Base-by-base conservation (phyloP, 2,797 vertebrate species). In the Sphenodon punctatus region DNA sequence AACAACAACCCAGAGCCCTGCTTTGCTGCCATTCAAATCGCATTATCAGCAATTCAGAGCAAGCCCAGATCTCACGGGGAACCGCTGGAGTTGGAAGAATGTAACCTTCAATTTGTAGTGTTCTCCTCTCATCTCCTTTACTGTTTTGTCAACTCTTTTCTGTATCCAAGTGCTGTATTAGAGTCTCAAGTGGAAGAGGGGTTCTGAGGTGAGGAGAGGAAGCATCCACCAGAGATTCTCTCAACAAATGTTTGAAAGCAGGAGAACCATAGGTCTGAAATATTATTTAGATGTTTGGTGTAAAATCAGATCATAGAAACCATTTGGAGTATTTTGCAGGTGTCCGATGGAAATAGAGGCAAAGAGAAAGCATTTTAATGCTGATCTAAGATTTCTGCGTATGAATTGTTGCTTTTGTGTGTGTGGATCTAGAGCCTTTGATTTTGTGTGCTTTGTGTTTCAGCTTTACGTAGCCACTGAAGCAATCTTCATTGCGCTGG, bases 381-480 rank as follows among this genome's bases (percentile, higher is more conserved):
- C 3, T n/a, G 14, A 38, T 39, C 73, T 7, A 3, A 12, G 82
- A 25, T 1, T 2, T 1, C 41, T 55, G 19, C n/a, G 38, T 25
- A 67, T 12, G 22, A 84, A n/a, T 7, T 20, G 11, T 58, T n/a
- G 45, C 13, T 14, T 71, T 11, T 39, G 70, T 65, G 39, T 15
- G n/a, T 58, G 9, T 34, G 19, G 12, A 7, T 38, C 77, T 46
- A 85, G 12, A 12, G 42, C 32, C 38, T 82, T 25, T 87, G 49
- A 23, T 23, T 4, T 36, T 85, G 25, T 84, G 48, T 81, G 46
- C 87, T 88, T 93, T 48, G 82, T 39, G 5, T 85, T 85, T 8
- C 87, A 97, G 96, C 90, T 97, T 5, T 97, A 96, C 0, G 95
- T 95, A 70, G 96, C 96, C 78, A 95, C 94, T 1, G 96, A 97